Evolutionary conservation across 2,888 invertebrate species (phyloP), one percentile per base, ranked within the genome.

Genomic region (Boloria euphrosyne): DNA sequence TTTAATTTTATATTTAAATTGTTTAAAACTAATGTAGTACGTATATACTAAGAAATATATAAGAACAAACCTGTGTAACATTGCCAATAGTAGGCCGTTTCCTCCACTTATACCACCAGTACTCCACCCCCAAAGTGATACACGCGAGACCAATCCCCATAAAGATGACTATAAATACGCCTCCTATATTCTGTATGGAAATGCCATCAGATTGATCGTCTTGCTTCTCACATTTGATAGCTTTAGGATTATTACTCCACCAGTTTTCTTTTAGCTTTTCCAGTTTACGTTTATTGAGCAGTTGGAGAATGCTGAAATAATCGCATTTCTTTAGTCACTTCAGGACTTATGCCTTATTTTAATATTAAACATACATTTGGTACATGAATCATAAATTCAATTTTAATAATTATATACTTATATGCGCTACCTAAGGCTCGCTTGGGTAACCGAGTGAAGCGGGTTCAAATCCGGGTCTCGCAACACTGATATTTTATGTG

Each of bases 141-240:
- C 98, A 97, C 0, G 98, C 98, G 81, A 98, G 93, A 0, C 96
- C 97, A 44, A 98, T 98, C 0, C 98, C 98, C 75, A 98, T 98
- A 80, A 98, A 97, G 71, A 99, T 98, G 0, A 99, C 98, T 62
- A 99, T 98, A 83, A 99, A 99, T 0, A 99, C 99, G 0, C 99
- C 99, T 55, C 98, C 99, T 74, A 99, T 99, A 84, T 99, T 99
- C 80, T 98, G 96, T 69, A 99, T 98, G 68, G 98, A 98, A 80
- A 99, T 99, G 58, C 99, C 99, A 81, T 98, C 99, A 3, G 97
- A 97, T 81, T 98, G 98, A 80, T 98, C 97, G 79, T 98, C 97
- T 63, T 97, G 96, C 74, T 96, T 96, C 75, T 97, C 96, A 77
- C 98, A 98, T 69, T 94, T 94, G 76, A 94, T 94, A 46, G 94